These are phyloP conservation scores for Ranitomeya imitator DNA, from an alignment of 2,113 vertebrate genomes.

Conservation along the genomic window DNA sequence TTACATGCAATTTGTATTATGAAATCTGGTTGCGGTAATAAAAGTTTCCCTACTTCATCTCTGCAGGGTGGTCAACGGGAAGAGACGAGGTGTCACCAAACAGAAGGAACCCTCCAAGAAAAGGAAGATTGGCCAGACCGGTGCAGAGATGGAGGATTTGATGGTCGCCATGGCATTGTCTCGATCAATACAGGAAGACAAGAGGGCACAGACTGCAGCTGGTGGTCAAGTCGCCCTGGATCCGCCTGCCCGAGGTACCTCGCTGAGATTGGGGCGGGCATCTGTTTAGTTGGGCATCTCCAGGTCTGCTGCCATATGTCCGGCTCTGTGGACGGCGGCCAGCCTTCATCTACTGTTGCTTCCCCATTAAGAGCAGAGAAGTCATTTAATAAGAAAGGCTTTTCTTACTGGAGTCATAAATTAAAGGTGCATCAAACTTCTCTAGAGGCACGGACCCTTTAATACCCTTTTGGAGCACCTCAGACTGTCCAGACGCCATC, in stretches of 20 bases:
- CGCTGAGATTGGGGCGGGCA: not conserved
- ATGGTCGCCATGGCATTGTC: slow-evolving; percentile 91
- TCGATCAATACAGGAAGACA: slow-evolving; percentile 76
- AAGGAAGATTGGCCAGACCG: slow-evolving; percentile 67
- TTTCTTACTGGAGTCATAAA: too few relatives aligned
- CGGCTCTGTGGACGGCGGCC: not conserved
- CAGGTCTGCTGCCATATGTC: not conserved
- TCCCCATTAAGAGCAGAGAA: too few relatives aligned
- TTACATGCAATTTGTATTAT: not conserved
- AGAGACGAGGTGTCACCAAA: slow-evolving; percentile 74
- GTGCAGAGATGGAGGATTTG: slow-evolving; percentile 80
- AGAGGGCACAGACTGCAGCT: slow-evolving; percentile 65
- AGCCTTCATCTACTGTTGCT: too few relatives aligned
- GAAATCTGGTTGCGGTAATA: not conserved
- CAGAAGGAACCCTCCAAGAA: slow-evolving; percentile 72
- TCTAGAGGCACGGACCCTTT: too few relatives aligned
- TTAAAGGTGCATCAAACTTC: too few relatives aligned
- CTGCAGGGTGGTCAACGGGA: slow-evolving; percentile 61
- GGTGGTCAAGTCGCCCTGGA: slow-evolving; percentile 32
- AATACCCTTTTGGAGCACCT: too few relatives aligned
- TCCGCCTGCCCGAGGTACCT: slow-evolving; percentile 66
- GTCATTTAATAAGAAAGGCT: too few relatives aligned
- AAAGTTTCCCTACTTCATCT: too few relatives aligned
- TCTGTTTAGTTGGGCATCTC: not conserved
- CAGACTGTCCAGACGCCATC: too few relatives aligned